Base-by-base conservation (phyloP, 2,888 invertebrate genomes). In the Eremobia ochroleuca region DNA sequence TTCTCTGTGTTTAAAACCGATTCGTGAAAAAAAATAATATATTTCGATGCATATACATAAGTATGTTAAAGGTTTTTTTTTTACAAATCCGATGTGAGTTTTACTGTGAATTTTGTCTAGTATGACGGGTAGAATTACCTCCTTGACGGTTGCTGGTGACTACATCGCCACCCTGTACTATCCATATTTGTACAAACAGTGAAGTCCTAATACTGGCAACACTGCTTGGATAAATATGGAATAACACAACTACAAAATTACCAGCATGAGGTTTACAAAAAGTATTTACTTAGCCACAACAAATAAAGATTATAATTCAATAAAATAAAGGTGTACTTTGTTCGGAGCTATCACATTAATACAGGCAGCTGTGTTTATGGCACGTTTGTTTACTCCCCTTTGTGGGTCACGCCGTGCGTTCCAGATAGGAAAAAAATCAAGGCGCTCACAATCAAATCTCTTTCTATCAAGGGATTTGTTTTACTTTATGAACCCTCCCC, bases 291-390 rank as follows among this genome's bases (percentile, higher is more conserved):
- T 67, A 67, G 49, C 67, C 34, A 43, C 37, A n/a, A 68, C 43
- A 79, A 85, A 80, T 82, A 80, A 77, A 78, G 73, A 72, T 82
- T 84, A 86, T 79, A 82, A 77, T 77, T 77, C 79, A 84, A 82
- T 76, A 64, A 76, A 84, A 83, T 77, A 66, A 79, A 92, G 91
- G 91, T 92, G 88, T 88, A 90, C 88, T 91, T 92, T 93, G 89
- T 89, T 88, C 88, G 77, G 84, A 89, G 89, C 89, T 87, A 88
- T 91, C 88, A 86, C 89, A 90, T 90, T 93, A 93, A 93, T 92
- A 87, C 91, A 82, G 85, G 83, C 85, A 83, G 88, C 88, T 87
- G 83, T 86, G 88, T 90, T 86, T 87, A 88, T 88, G 89, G 90
- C 91, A 92, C 92, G 92, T 90, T 88, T 91, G 90, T 91, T 91